A percentile compares a stretch with the other conserved stretches of the same genome.
These are phyloP conservation scores for Mus spretus DNA, from an alignment of 2,797 vertebrate species.

Conservation along the genomic window DNA sequence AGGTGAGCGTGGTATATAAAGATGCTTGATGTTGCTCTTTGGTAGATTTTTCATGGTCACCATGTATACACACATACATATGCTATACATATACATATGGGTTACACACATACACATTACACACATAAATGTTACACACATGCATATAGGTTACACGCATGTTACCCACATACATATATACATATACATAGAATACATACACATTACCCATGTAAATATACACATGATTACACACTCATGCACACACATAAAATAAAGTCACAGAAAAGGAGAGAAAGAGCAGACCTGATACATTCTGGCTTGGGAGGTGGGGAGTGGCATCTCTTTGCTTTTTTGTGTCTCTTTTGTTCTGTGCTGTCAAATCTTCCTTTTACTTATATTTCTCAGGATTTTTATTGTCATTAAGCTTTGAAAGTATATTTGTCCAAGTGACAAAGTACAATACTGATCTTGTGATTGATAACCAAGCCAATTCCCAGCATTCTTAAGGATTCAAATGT, in stretches of 20 bases:
- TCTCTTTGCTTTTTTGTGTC: not conserved
- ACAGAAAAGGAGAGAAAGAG: constrained; percentile 6
- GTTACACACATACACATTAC: not conserved
- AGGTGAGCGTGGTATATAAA: not conserved
- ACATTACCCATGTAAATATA: not conserved
- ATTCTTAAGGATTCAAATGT: constrained; percentile 16
- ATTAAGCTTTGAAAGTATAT: constrained; percentile 44
- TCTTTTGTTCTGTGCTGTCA: constrained; percentile 22
- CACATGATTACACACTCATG: not conserved
- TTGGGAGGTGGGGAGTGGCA: not conserved
- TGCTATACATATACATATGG: not conserved
- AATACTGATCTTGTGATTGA: not conserved
- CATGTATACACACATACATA: not conserved
- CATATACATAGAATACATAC: not conserved
- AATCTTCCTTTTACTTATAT: constrained; percentile 26
- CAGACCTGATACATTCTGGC: not conserved
- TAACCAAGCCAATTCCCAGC: not conserved
- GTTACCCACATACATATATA: not conserved
- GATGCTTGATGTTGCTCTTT: too few relatives aligned
- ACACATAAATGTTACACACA: not conserved
- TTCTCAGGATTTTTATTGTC: not conserved
- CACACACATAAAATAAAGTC: not conserved
- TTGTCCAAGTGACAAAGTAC: not conserved
- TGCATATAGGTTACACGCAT: not conserved
- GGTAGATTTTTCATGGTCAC: not conserved